Conservation (phyloP, 2,888 invertebrate genomes). For the Stratiomys singularior region DNA sequence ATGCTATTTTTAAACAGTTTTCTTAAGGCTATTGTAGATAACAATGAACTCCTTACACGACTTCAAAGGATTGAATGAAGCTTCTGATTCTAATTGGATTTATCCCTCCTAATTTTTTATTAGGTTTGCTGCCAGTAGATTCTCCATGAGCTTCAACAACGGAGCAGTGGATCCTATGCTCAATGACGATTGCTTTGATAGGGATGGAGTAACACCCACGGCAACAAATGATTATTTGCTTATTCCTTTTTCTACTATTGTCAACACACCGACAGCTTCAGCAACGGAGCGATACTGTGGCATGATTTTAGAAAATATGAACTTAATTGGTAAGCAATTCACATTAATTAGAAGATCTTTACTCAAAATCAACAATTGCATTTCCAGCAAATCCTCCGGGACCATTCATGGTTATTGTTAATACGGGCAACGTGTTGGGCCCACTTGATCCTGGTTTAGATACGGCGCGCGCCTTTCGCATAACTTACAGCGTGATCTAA, state of each 20-base stretch:
- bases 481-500: neutral
- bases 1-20: neutral
- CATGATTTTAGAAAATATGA: slow-evolving; percentile 54
- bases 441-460: neutral
- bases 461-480: neutral
- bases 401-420: slow-evolving; percentile 4
- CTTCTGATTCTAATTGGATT: neutral
- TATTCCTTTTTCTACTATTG: slow-evolving; percentile 66
- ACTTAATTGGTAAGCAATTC: slow-evolving; percentile 52
- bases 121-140: neutral
- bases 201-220: slow-evolving; percentile 59
- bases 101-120: neutral
- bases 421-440: neutral
- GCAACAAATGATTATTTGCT: slow-evolving; percentile 69
- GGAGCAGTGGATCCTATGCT: neutral
- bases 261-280: slow-evolving; percentile 56
- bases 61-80: neutral
- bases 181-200: slow-evolving; percentile 68
- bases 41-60: neutral
- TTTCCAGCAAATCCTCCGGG: slow-evolving; percentile 27
- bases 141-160: slow-evolving; percentile 27
- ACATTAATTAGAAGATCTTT: neutral
- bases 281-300: slow-evolving; percentile 62
- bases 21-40: neutral
- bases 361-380: neutral